phyloP scores from a whole-genome alignment of 2,113 vertebrate genomes.

The Corynorhinus townsendii region DNA sequence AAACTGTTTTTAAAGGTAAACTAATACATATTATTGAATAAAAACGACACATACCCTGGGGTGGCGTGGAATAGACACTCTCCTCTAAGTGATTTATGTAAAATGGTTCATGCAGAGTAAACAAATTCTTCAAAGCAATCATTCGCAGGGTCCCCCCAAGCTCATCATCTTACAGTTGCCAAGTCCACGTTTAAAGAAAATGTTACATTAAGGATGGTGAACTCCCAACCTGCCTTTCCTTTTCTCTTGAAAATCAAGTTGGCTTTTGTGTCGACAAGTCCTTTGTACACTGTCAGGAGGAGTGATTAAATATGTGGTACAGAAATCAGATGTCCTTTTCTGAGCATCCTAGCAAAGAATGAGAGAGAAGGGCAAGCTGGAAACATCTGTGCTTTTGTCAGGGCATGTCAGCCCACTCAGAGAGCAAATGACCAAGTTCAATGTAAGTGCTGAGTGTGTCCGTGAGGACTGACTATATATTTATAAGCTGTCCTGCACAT shows the following conservation, averaged over 20 bases:
- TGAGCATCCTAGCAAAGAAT: conserved; percentile 14
- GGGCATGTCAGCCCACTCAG: neutral
- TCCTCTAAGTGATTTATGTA: neutral
- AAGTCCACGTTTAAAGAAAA: neutral
- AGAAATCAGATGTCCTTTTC: conserved; percentile 6
- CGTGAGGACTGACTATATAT: conserved; percentile 58
- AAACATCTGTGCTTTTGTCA: neutral
- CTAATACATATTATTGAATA: neutral
- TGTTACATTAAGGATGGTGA: neutral
- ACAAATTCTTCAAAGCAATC: neutral
- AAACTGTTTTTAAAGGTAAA: neutral
- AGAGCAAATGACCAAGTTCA: conserved; percentile 50
- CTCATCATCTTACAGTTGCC: neutral
- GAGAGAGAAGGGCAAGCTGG: neutral
- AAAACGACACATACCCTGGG: neutral
- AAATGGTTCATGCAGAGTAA: neutral
- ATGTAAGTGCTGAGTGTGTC: conserved; percentile 35
- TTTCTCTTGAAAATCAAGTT: neutral
- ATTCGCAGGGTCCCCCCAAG: neutral
- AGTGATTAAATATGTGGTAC: neutral
- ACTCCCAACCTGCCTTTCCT: neutral
- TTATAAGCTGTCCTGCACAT: conserved; percentile 44
- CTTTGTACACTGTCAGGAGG: neutral
- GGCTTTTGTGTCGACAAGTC: neutral
- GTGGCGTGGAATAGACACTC: neutral